A percentile compares a stretch with the other conserved stretches of the same genome.
These are phyloP conservation scores for Cetoscarus ocellatus DNA, from an alignment of 2,797 vertebrate genomes.

Conservation along the genomic window DNA sequence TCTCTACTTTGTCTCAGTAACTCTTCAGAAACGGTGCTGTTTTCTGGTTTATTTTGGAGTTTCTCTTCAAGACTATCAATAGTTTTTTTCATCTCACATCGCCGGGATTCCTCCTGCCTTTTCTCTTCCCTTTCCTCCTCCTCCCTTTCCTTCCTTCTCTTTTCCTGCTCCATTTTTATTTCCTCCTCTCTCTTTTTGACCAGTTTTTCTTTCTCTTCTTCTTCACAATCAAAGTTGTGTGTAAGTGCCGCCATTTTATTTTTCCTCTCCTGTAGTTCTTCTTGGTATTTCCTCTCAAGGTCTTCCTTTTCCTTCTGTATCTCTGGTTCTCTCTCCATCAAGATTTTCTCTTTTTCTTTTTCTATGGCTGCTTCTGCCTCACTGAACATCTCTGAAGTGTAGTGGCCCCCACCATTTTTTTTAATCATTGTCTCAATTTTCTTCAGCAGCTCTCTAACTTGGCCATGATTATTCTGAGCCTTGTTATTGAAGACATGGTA, in stretches of 20 bases:
- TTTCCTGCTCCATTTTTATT: constrained; percentile 57
- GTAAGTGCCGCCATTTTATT: not conserved
- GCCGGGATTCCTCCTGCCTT: not conserved
- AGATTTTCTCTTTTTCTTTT: constrained; percentile 19
- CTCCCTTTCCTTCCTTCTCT: constrained; percentile 49
- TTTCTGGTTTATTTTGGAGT: not conserved
- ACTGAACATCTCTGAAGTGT: constrained; percentile 37
- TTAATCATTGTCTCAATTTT: constrained; percentile 28
- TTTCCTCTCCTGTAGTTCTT: not conserved
- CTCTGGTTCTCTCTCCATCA: constrained; percentile 14
- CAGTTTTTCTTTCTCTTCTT: not conserved
- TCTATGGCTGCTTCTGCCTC: constrained; percentile 43
- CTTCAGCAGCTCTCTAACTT: constrained; percentile 43
- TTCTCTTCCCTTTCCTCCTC: not conserved
- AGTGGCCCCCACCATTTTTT: constrained; percentile 11
- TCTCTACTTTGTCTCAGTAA: not conserved
- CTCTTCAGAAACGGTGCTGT: not conserved
- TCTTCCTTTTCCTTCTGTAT: not conserved
- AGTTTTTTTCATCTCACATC: accelerated
- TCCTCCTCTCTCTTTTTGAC: not conserved
- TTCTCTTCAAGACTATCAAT: not conserved
- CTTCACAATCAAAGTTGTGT: not conserved
- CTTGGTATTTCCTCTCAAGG: constrained; percentile 1
- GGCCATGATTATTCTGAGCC: not conserved
- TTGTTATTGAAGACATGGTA: constrained; percentile 61